Evolutionary conservation across 2,888 invertebrate species (phyloP).

Genomic region (Acanthosepion pharaonis): DNA sequence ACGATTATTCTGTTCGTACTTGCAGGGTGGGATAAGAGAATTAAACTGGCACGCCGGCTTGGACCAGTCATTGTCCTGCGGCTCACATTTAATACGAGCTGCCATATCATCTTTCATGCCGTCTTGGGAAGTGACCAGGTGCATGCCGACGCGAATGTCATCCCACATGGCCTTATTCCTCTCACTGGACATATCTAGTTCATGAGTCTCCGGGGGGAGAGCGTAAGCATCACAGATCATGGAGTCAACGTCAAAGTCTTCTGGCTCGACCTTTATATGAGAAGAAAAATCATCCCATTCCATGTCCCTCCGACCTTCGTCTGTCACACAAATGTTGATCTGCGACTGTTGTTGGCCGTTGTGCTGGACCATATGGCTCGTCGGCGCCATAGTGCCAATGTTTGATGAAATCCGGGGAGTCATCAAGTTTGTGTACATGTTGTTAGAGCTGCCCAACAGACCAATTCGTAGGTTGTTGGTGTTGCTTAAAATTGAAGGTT

Average conservation of each 20-base stretch:
- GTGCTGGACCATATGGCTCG: constrained; percentile 53
- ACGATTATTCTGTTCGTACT: constrained; percentile 24
- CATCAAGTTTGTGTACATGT: neutral
- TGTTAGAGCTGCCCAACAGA: neutral
- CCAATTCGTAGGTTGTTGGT: constrained; percentile 44
- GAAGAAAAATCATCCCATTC: constrained; percentile 34
- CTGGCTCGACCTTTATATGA: constrained; percentile 55
- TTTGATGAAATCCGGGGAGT: neutral
- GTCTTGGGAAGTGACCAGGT: constrained; percentile 59
- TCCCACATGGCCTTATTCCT: constrained; percentile 62
- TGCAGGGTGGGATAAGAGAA: neutral
- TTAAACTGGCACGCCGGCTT: constrained; percentile 67
- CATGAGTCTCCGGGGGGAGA: constrained; percentile 48
- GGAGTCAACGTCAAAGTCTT: constrained; percentile 53
- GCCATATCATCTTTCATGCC: constrained; percentile 54
- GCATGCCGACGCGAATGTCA: constrained; percentile 66
- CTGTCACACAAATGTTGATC: constrained; percentile 39
- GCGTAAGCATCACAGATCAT: constrained; percentile 48
- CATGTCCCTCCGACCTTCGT: constrained; percentile 55
- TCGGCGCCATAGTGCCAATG: constrained; percentile 53
- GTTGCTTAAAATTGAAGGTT: constrained; percentile 42
- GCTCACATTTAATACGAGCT: constrained; percentile 64
- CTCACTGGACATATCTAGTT: neutral
- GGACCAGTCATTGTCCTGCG: constrained; percentile 58
- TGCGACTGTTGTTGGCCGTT: neutral